These are phyloP conservation scores for Orbicella faveolata DNA, from an alignment of 64 coral and sea anemone species.

Conservation along the genomic window DNA sequence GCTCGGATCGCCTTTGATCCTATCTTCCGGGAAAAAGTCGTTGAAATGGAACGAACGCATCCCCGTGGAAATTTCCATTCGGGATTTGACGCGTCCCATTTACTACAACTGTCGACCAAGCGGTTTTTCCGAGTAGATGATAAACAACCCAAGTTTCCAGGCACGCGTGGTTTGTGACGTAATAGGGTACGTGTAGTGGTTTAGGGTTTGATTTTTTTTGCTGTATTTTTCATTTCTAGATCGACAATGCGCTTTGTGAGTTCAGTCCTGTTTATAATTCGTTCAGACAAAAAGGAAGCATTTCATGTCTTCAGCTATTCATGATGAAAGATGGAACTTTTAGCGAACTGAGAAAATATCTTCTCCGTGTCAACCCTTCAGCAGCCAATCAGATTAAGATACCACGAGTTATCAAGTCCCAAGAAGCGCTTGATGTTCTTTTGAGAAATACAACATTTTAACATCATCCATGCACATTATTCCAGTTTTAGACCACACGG, in stretches of 20 bases:
- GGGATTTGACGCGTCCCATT: too few relatives aligned
- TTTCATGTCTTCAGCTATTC: slow-evolving; percentile 21
- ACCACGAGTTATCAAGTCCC: slow-evolving; percentile 58
- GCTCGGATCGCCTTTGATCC: too few relatives aligned
- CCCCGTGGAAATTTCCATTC: too few relatives aligned
- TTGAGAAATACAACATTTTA: slow-evolving; percentile 9
- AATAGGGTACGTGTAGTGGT: not conserved
- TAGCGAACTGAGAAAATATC: slow-evolving; percentile 20
- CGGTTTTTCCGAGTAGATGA: too few relatives aligned
- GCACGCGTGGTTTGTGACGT: not conserved
- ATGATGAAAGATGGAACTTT: slow-evolving; percentile 47
- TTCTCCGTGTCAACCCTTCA: slow-evolving; percentile 44
- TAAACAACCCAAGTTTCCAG: too few relatives aligned
- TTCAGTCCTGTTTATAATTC: slow-evolving; percentile 60
- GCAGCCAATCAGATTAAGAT: slow-evolving; percentile 67
- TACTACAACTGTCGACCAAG: too few relatives aligned
- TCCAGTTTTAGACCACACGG: not conserved
- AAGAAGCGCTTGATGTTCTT: slow-evolving; percentile 33
- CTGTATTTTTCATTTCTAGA: slow-evolving; percentile 1
- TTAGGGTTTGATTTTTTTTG: not conserved
- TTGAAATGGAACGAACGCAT: too few relatives aligned
- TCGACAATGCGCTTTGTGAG: slow-evolving; percentile 44
- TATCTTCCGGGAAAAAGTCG: too few relatives aligned
- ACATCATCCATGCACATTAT: not conserved
- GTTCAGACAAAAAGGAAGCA: slow-evolving; percentile 60